These are phyloP conservation scores for Tipula helvola DNA, from an alignment of 2,888 invertebrate species.

Conservation along the genomic window DNA sequence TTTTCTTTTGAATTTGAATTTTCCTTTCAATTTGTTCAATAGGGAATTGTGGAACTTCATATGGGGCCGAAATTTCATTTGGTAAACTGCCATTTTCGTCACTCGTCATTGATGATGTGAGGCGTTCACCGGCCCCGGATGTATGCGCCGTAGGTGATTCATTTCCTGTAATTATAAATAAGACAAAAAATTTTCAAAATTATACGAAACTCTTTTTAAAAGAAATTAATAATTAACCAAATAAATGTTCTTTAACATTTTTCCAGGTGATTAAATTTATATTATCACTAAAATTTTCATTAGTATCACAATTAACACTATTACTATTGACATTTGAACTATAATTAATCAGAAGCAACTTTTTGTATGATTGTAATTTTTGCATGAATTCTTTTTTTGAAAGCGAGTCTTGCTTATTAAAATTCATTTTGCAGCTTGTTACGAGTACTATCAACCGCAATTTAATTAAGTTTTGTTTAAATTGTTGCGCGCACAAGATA, in stretches of 20 bases:
- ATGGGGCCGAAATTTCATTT: slow-evolving; percentile 88
- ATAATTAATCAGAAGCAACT: neutral
- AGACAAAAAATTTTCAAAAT: neutral
- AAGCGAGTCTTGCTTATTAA: neutral
- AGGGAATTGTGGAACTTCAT: slow-evolving; percentile 95
- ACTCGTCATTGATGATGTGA: slow-evolving; percentile 18
- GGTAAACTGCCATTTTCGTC: slow-evolving; percentile 35
- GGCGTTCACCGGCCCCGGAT: slow-evolving; percentile 15
- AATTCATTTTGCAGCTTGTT: neutral
- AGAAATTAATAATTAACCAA: neutral
- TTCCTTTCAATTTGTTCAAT: slow-evolving; percentile 95
- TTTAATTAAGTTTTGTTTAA: neutral
- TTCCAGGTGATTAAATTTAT: neutral
- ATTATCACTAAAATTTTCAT: neutral
- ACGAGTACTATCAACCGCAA: neutral
- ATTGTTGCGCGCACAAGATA: neutral
- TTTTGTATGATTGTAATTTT: neutral
- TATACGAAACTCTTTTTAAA: neutral
- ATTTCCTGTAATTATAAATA: slow-evolving; percentile 21
- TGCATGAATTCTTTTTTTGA: neutral
- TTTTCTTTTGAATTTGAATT: slow-evolving; percentile 75
- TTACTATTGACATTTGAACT: neutral
- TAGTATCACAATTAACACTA: neutral
- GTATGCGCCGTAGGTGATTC: slow-evolving; percentile 20
- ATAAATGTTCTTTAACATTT: neutral